A percentile compares a stretch with the other conserved stretches of the same genome.
phyloP scores from a whole-genome alignment of 2,888 invertebrate species.

The Augochlorella aurata region DNA sequence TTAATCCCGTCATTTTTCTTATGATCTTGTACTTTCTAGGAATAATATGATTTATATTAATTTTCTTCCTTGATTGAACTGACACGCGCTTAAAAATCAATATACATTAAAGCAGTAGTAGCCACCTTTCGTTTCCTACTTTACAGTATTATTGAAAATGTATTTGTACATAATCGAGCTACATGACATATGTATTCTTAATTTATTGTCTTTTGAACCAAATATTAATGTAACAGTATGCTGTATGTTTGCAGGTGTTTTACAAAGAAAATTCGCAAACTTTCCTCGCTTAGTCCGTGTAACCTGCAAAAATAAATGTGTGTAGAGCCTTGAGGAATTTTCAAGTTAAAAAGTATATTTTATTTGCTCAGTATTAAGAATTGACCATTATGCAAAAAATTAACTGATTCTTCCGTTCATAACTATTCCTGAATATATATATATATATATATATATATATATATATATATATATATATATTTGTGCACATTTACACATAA shows the following conservation, averaged over 20 bases:
- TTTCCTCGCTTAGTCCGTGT: constrained; percentile 27
- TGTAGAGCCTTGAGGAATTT: constrained; percentile 49
- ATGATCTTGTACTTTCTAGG: constrained; percentile 28
- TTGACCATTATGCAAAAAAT: neutral
- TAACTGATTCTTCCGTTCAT: constrained; percentile 6
- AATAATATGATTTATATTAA: constrained; percentile 29
- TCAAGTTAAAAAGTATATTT: constrained; percentile 20
- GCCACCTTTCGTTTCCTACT: constrained; percentile 53
- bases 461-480: neutral
- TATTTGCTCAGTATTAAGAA: constrained; percentile 29
- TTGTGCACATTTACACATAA: neutral
- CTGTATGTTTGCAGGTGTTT: constrained; percentile 31
- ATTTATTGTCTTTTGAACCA: constrained; percentile 56
- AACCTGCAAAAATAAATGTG: constrained; percentile 35
- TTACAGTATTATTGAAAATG: constrained; percentile 62
- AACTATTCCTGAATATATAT: neutral
- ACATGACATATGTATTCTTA: constrained; percentile 50
- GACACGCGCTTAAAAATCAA: constrained; percentile 38
- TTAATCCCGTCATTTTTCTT: constrained; percentile 35
- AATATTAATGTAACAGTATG: constrained; percentile 55
- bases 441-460: neutral
- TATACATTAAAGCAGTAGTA: constrained; percentile 33
- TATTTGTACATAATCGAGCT: constrained; percentile 54
- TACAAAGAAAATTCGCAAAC: constrained; percentile 46
- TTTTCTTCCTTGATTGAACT: constrained; percentile 25